Percentiles rank a stretch among this genome's conserved stretches.
These are phyloP conservation scores for Bufo bufo DNA, from an alignment of 2,113 vertebrate species.

Conservation along the genomic window DNA sequence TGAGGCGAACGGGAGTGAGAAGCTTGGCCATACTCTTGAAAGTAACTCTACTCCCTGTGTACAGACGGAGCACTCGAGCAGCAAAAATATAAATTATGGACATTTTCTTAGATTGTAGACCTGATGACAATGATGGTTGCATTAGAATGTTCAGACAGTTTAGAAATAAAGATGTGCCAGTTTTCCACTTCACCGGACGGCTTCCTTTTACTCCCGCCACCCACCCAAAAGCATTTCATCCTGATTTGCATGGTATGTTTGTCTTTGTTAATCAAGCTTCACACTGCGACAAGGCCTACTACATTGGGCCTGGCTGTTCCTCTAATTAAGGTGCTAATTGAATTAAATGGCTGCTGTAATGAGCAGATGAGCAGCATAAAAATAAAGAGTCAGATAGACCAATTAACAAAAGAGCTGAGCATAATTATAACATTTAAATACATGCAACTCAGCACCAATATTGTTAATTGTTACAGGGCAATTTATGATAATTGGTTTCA, in stretches of 20 bases:
- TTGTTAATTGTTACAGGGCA: slow-evolving; percentile 95
- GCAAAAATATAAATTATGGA: no score
- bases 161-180: slow-evolving; percentile 69
- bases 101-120: background rate
- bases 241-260: slow-evolving; percentile 86
- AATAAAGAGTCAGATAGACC: slow-evolving; percentile 98
- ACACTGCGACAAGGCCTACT: slow-evolving; percentile 84
- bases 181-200: slow-evolving; percentile 73
- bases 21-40: no score
- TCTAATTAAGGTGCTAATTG: slow-evolving; percentile 99
- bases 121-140: background rate
- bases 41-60: no score
- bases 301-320: slow-evolving; percentile 88
- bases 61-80: no score
- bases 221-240: slow-evolving; percentile 72
- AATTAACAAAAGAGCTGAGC: slow-evolving; percentile 97
- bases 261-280: slow-evolving; percentile 89
- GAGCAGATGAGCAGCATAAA: slow-evolving; percentile 96
- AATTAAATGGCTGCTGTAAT: slow-evolving; percentile 98
- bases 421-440: slow-evolving; percentile 99
- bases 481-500: slow-evolving; percentile 99
- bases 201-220: slow-evolving; percentile 74
- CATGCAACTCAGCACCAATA: slow-evolving; percentile 83
- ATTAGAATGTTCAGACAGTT: slow-evolving; percentile 27
- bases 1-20: no score